These are phyloP conservation scores for Catharus minimus DNA, from an alignment of 2,113 vertebrate genomes.

Conservation along the genomic window DNA sequence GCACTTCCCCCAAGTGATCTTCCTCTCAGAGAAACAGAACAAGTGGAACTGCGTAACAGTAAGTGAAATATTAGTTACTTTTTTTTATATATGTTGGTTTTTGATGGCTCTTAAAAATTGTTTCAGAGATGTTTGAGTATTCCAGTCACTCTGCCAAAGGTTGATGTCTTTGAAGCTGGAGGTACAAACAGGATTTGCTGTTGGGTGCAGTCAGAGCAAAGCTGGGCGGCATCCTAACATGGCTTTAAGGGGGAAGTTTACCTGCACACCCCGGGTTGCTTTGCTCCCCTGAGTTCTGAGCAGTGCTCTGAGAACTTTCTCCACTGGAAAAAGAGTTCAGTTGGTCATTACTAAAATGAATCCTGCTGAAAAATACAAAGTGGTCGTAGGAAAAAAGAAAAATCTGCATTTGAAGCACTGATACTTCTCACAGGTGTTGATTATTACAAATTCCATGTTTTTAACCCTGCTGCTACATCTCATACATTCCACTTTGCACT, in stretches of 20 bases:
- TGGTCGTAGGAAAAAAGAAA: background rate
- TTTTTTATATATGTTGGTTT: background rate
- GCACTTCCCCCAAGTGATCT: background rate
- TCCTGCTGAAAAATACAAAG: background rate
- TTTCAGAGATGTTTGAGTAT: background rate
- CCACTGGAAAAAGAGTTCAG: background rate
- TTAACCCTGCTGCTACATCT: background rate
- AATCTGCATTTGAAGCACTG: background rate
- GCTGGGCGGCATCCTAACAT: background rate
- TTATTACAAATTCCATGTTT: background rate
- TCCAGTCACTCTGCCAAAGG: background rate
- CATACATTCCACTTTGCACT: background rate
- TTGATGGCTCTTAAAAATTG: background rate
- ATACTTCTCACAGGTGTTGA: background rate
- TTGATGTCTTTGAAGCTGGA: background rate
- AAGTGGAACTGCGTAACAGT: background rate
- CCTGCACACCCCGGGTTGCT: accelerated
- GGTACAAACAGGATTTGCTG: background rate
- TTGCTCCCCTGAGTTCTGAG: background rate
- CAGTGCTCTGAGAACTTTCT: accelerated
- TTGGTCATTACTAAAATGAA: background rate
- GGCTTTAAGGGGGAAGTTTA: background rate
- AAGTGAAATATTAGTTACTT: background rate
- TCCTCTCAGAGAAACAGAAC: background rate
- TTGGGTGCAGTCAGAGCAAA: background rate